These are phyloP conservation scores for Exephanes ischioxanthus DNA, from an alignment of 2,888 invertebrate species.

Conservation along the genomic window DNA sequence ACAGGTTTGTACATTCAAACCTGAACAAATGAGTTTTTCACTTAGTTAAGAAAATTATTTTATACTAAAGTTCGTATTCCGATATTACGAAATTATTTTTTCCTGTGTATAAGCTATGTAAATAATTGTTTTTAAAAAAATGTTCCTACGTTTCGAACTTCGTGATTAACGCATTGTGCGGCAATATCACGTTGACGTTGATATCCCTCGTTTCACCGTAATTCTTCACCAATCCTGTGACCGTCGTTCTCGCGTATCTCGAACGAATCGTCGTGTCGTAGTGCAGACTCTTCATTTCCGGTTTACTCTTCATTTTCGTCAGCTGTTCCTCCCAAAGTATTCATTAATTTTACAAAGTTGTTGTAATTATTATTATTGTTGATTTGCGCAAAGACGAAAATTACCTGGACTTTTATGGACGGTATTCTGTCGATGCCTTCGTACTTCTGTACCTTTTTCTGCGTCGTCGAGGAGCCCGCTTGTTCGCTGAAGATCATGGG, in stretches of 20 bases:
- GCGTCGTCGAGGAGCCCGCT: background rate
- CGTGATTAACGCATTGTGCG: slow-evolving; percentile 43
- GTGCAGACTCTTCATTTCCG: slow-evolving; percentile 42
- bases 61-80: too few species aligned
- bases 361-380: background rate
- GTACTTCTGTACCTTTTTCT: background rate
- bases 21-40: too few species aligned
- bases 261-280: slow-evolving; percentile 49
- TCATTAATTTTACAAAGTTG: background rate
- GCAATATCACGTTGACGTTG: slow-evolving; percentile 51
- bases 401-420: slow-evolving; percentile 16
- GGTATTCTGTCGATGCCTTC: slow-evolving; percentile 42
- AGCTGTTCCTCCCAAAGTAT: background rate
- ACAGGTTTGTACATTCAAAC: too few species aligned
- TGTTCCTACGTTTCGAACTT: slow-evolving; percentile 35
- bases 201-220: slow-evolving; percentile 6
- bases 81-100: too few species aligned
- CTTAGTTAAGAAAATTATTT: too few species aligned
- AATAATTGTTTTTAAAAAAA: background rate
- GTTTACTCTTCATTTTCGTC: slow-evolving; percentile 6
- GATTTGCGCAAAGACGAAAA: background rate
- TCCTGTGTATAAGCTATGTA: background rate
- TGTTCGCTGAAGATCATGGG: slow-evolving; percentile 24
- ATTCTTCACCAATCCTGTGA: slow-evolving; percentile 35
- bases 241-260: slow-evolving; percentile 52